Percentiles rank a stretch among this genome's conserved stretches.
Evolutionary conservation across 2,888 invertebrate species (phyloP).

Genomic region (Diploptera punctata): DNA sequence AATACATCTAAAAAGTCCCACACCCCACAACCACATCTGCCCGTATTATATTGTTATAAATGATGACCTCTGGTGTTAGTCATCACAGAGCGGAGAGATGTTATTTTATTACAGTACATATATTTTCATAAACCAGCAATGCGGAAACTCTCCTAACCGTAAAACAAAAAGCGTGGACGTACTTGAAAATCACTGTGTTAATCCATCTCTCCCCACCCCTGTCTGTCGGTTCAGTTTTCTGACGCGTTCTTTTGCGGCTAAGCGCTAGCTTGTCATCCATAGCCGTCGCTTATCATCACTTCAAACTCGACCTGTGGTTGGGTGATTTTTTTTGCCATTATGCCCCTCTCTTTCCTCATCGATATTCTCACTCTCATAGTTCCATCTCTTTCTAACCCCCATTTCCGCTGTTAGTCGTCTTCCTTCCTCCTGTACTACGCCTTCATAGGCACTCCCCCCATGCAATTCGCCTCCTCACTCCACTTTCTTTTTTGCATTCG

Average conservation of each 20-base stretch:
- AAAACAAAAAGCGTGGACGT: not conserved
- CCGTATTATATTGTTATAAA: not conserved
- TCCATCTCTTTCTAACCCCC: not conserved
- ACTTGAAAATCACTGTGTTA: constrained; percentile 5
- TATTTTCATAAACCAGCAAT: not conserved
- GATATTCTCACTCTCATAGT: not conserved
- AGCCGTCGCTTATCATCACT: constrained; percentile 5
- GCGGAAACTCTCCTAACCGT: not conserved
- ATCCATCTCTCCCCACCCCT: not conserved
- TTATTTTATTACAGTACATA: not conserved
- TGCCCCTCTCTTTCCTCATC: not conserved
- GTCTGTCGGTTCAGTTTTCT: not conserved
- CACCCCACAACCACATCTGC: too few relatives aligned
- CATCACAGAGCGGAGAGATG: not conserved
- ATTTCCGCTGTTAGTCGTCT: not conserved
- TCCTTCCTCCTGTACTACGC: not conserved
- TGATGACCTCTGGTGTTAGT: not conserved
- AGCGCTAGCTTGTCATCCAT: constrained; percentile 5
- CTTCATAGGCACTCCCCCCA: not conserved
- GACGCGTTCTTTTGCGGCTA: constrained; percentile 15
- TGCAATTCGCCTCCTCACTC: not conserved
- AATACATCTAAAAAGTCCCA: too few relatives aligned
- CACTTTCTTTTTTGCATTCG: too few relatives aligned
- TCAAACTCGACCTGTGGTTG: constrained; percentile 1
- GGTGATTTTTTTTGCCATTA: constrained; percentile 1